Evolutionary conservation across 1,140 invertebrate species (phyloP).

Genomic region (Dendrolimus punctatus): DNA sequence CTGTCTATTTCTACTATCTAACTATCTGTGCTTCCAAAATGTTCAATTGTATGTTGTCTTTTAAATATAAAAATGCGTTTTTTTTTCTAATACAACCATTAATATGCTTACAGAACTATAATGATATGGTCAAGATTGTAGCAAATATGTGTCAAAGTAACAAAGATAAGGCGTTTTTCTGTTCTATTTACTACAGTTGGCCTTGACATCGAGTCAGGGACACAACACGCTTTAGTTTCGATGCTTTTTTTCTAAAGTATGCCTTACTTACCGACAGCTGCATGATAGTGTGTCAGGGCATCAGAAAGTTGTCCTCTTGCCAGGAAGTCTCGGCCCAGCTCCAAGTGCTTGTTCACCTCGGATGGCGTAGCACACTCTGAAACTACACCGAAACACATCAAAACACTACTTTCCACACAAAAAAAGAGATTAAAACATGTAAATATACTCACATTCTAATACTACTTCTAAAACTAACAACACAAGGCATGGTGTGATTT

Average conservation of each 20-base stretch:
- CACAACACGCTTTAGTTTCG: not conserved
- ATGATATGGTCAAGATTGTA: not conserved
- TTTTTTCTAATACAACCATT: slow-evolving; percentile 1
- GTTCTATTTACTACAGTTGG: not conserved
- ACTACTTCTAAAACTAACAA: slow-evolving; percentile 68
- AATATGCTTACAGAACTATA: slow-evolving; percentile 6
- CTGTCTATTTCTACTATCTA: too few relatives aligned
- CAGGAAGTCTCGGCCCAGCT: slow-evolving; percentile 92
- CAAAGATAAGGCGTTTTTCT: too few relatives aligned
- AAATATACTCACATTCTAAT: slow-evolving; percentile 61
- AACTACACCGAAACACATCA: slow-evolving; percentile 55
- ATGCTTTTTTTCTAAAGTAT: not conserved
- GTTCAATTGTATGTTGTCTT: too few relatives aligned
- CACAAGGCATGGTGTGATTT: slow-evolving; percentile 66
- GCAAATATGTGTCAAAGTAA: too few relatives aligned
- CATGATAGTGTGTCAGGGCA: slow-evolving; percentile 97
- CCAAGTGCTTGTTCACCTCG: slow-evolving; percentile 94
- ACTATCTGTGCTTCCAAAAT: too few relatives aligned
- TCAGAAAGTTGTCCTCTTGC: slow-evolving; percentile 94
- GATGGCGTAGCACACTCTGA: slow-evolving; percentile 76
- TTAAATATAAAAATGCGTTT: too few relatives aligned
- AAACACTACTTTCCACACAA: slow-evolving; percentile 25
- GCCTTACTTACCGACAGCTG: slow-evolving; percentile 89
- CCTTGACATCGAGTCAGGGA: slow-evolving; percentile 1
- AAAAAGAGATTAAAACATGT: slow-evolving; percentile 23